A percentile compares a stretch with the other conserved stretches of the same genome.
Evolutionary conservation across 2,797 vertebrate genomes (phyloP).

Genomic region (Poliocrania exsul): DNA sequence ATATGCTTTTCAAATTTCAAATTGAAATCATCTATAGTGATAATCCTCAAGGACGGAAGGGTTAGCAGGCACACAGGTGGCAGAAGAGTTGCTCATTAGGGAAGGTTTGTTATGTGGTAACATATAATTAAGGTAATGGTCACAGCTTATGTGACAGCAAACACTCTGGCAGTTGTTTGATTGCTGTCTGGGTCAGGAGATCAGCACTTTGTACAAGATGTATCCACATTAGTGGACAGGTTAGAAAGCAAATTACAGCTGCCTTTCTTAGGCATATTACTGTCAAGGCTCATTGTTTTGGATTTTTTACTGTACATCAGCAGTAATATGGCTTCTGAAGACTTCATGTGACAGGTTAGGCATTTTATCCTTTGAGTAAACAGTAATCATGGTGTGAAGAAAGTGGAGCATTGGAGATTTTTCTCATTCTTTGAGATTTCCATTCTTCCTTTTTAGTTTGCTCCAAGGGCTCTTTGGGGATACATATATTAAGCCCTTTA

Average conservation of each 20-base stretch:
- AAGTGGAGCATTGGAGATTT: slow-evolving; percentile 82
- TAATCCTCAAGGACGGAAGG: slow-evolving; percentile 74
- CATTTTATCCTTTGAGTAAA: slow-evolving; percentile 84
- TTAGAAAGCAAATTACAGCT: slow-evolving; percentile 79
- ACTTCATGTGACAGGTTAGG: slow-evolving; percentile 80
- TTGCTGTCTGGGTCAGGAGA: slow-evolving; percentile 77
- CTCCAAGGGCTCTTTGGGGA: slow-evolving; percentile 87
- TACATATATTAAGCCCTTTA: slow-evolving; percentile 89
- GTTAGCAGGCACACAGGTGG: slow-evolving; percentile 50
- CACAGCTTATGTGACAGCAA: slow-evolving; percentile 73
- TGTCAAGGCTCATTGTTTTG: slow-evolving; percentile 68
- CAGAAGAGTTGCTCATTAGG: slow-evolving; percentile 78
- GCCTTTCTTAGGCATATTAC: slow-evolving; percentile 68
- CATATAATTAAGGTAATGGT: slow-evolving; percentile 78
- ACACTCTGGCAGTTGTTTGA: slow-evolving; percentile 75
- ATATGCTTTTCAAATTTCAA: slow-evolving; percentile 57
- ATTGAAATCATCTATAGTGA: slow-evolving; percentile 26
- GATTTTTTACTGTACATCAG: slow-evolving; percentile 74
- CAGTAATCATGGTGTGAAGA: slow-evolving; percentile 82
- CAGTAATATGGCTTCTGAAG: slow-evolving; percentile 76
- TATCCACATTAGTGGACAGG: slow-evolving; percentile 78
- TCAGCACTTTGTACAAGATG: slow-evolving; percentile 74
- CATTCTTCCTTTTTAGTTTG: slow-evolving; percentile 85
- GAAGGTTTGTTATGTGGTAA: slow-evolving; percentile 77
- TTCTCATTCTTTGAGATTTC: slow-evolving; percentile 84